Percentiles rank a stretch among this genome's conserved stretches.
Conservation (phyloP, 2,113 vertebrate species). For the Podarcis raffonei region DNA sequence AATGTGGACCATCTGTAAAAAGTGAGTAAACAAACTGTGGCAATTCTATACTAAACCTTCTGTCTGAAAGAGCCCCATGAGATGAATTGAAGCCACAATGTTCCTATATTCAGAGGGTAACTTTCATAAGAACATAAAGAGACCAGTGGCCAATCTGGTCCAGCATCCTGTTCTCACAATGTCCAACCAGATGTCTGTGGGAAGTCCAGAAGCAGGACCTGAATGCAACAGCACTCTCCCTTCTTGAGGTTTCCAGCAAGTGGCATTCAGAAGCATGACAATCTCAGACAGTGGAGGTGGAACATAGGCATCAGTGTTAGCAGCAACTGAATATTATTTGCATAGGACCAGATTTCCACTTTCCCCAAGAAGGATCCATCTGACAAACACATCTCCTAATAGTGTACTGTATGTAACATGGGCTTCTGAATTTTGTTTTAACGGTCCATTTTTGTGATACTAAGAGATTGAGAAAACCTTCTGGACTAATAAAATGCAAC, state of each 20-base stretch:
- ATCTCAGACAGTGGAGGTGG: too few species aligned
- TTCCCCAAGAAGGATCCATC: slow-evolving; percentile 32
- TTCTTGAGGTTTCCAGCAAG: too few species aligned
- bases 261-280: too few species aligned
- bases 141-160: too few species aligned
- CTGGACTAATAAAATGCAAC: slow-evolving; percentile 37
- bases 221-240: too few species aligned
- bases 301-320: accelerated
- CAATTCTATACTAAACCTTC: background rate
- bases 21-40: background rate
- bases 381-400: slow-evolving; percentile 52
- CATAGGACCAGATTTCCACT: slow-evolving; percentile 10
- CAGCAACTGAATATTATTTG: background rate
- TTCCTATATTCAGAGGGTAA: accelerated
- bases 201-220: too few species aligned
- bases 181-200: too few species aligned
- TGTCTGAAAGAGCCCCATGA: background rate
- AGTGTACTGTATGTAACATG: slow-evolving; percentile 33
- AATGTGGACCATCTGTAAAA: background rate
- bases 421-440: slow-evolving; percentile 36
- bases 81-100: background rate
- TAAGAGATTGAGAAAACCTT: slow-evolving; percentile 20
- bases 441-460: background rate
- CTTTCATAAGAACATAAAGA: too few species aligned
- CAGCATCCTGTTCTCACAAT: too few species aligned